These are phyloP conservation scores for Oxystoma pomonae DNA, from an alignment of 2,888 invertebrate species.

Conservation along the genomic window DNA sequence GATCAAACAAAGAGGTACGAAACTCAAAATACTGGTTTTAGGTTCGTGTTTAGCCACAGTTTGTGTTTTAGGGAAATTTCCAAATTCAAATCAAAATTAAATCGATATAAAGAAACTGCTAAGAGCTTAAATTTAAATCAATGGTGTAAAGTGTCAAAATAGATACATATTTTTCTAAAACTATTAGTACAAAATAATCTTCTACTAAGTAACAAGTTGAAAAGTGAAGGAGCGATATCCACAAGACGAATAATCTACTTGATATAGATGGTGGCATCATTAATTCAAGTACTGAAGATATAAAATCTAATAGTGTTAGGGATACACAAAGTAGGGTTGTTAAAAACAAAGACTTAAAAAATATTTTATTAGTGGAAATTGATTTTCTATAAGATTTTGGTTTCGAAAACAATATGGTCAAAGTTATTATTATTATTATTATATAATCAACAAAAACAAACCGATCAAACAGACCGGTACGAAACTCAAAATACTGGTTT, in stretches of 20 bases:
- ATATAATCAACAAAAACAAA: constrained; percentile 51
- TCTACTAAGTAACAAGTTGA: constrained; percentile 55
- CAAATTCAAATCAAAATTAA: constrained; percentile 59
- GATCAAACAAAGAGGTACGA: constrained; percentile 53
- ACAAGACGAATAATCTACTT: constrained; percentile 45
- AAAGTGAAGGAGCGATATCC: constrained; percentile 54
- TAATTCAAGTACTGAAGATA: constrained; percentile 57
- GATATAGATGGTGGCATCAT: constrained; percentile 58
- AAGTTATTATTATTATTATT: no score
- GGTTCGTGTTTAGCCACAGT: constrained; percentile 54
- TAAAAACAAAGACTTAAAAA: constrained; percentile 49
- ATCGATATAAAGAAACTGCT: constrained; percentile 65
- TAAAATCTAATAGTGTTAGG: constrained; percentile 48
- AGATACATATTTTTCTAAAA: constrained; percentile 54
- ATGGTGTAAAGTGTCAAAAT: no score
- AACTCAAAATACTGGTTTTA: constrained; percentile 52
- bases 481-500: constrained; percentile 52
- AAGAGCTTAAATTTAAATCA: constrained; percentile 57
- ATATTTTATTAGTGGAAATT: constrained; percentile 57
- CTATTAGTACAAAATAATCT: constrained; percentile 54
- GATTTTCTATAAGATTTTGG: constrained; percentile 62
- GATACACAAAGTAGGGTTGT: constrained; percentile 51
- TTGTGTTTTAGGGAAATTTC: constrained; percentile 58
- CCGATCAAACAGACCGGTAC: constrained; percentile 53
- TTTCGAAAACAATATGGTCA: constrained; percentile 61